A percentile compares a stretch with the other conserved stretches of the same genome.
phyloP scores from a whole-genome alignment of 2,888 invertebrate genomes.

The Lasioglossum leucozonium region DNA sequence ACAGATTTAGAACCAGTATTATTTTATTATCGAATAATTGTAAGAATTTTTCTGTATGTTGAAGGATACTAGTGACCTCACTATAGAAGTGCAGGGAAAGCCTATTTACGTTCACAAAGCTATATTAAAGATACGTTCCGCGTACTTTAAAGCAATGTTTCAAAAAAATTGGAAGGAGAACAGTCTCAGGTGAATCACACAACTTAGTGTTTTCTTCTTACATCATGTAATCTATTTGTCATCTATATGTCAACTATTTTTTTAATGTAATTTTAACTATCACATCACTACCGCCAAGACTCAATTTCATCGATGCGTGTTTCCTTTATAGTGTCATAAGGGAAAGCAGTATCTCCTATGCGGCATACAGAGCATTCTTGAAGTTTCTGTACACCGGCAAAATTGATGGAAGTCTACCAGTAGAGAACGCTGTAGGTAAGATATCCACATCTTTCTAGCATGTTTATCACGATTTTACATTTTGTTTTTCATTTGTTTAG shows the following conservation, averaged over 20 bases:
- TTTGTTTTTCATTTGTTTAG: conserved; percentile 64
- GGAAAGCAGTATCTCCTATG: conserved; percentile 85
- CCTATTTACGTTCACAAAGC: conserved; percentile 87
- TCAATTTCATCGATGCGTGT: not conserved
- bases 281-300: not conserved
- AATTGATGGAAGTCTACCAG: conserved; percentile 85
- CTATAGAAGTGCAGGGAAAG: conserved; percentile 86
- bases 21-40: too few species aligned
- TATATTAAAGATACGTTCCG: conserved; percentile 87
- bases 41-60: conserved; percentile 11
- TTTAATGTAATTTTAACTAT: not conserved
- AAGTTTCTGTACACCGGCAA: conserved; percentile 88
- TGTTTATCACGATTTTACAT: conserved; percentile 2
- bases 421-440: conserved; percentile 87
- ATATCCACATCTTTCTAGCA: not conserved
- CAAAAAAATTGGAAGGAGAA: conserved; percentile 87
- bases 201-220: not conserved
- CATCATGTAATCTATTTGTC: not conserved
- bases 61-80: conserved; percentile 86
- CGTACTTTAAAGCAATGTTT: conserved; percentile 88
- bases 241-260: too few species aligned
- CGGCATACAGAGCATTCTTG: conserved; percentile 87
- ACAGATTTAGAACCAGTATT: too few species aligned
- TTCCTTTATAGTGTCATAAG: conserved; percentile 80
- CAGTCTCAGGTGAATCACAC: conserved; percentile 84